A percentile compares a stretch with the other conserved stretches of the same genome.
These are phyloP conservation scores for Dendrocincla fuliginosa DNA, from an alignment of 2,797 vertebrate species.

Conservation along the genomic window DNA sequence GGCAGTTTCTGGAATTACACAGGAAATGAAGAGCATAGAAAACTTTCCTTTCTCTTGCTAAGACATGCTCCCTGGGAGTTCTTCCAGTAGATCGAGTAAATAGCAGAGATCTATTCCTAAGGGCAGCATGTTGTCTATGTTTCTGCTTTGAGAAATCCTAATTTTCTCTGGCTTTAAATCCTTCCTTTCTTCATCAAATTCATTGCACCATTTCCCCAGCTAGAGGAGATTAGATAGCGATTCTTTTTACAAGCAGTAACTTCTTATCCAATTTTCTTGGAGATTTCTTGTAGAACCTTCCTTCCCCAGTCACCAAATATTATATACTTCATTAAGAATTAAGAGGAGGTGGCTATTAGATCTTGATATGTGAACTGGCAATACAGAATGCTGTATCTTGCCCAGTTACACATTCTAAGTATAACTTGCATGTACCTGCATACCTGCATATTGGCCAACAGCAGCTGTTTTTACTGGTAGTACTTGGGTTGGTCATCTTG, in stretches of 20 bases:
- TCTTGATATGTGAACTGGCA: neutral
- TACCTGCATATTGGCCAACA: neutral
- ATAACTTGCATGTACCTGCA: neutral
- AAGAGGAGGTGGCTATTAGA: neutral
- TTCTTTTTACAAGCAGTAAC: neutral
- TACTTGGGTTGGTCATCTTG: neutral
- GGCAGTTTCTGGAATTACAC: conserved; percentile 66
- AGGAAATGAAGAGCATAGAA: conserved; percentile 66
- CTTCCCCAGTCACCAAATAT: neutral
- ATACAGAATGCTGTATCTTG: neutral
- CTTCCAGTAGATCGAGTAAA: conserved; percentile 61
- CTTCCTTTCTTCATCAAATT: conserved; percentile 13
- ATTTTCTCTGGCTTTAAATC: conserved; percentile 30
- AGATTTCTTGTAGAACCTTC: neutral
- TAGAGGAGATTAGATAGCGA: neutral
- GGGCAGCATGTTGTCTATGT: conserved; percentile 8
- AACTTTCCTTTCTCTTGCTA: conserved; percentile 54
- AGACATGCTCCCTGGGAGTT: conserved; percentile 32
- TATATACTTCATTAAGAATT: neutral
- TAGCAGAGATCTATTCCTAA: conserved; percentile 33
- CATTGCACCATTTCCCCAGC: neutral
- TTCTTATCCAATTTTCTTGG: neutral
- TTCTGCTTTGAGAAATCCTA: conserved; percentile 37
- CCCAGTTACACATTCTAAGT: neutral
- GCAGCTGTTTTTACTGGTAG: neutral